Percentiles rank a stretch among this genome's conserved stretches.
Evolutionary conservation across 2,113 vertebrate genomes (phyloP).

Genomic region (Misgurnus mizolepis): DNA sequence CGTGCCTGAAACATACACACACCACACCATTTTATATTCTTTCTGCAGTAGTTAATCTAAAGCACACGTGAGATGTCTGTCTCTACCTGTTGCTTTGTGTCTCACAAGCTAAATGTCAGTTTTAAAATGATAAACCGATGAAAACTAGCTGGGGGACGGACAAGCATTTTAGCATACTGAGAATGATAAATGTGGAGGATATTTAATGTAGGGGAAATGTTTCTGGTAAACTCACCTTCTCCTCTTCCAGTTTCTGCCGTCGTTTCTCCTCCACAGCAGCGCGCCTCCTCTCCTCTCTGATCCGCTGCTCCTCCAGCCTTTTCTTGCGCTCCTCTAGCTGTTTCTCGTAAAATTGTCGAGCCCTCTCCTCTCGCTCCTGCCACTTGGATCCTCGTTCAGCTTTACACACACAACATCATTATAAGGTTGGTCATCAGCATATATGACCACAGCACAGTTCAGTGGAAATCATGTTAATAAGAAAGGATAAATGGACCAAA

Average conservation of each 20-base stretch:
- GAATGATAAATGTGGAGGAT: neutral
- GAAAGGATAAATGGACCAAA: too few relatives aligned
- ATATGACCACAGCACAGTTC: too few relatives aligned
- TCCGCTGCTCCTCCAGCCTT: constrained; percentile 87
- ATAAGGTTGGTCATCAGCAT: too few relatives aligned
- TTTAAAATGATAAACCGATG: too few relatives aligned
- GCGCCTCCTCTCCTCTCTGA: constrained; percentile 85
- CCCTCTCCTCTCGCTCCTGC: constrained; percentile 86
- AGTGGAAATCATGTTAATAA: too few relatives aligned
- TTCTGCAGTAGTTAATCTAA: too few relatives aligned
- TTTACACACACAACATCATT: constrained; percentile 52
- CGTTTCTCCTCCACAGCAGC: constrained; percentile 92
- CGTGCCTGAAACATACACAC: constrained; percentile 71
- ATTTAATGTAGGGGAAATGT: neutral
- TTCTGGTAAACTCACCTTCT: constrained; percentile 75
- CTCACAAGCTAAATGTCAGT: too few relatives aligned
- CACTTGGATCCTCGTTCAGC: constrained; percentile 85
- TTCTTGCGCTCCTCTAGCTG: constrained; percentile 87
- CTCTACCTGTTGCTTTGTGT: too few relatives aligned
- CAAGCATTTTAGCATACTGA: too few relatives aligned
- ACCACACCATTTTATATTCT: neutral
- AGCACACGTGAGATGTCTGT: too few relatives aligned
- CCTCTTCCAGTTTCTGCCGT: constrained; percentile 86
- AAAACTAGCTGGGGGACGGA: too few relatives aligned
- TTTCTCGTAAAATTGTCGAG: constrained; percentile 87